Base-by-base conservation (phyloP, 2,113 vertebrate species). In the Pholis gunnellus region DNA sequence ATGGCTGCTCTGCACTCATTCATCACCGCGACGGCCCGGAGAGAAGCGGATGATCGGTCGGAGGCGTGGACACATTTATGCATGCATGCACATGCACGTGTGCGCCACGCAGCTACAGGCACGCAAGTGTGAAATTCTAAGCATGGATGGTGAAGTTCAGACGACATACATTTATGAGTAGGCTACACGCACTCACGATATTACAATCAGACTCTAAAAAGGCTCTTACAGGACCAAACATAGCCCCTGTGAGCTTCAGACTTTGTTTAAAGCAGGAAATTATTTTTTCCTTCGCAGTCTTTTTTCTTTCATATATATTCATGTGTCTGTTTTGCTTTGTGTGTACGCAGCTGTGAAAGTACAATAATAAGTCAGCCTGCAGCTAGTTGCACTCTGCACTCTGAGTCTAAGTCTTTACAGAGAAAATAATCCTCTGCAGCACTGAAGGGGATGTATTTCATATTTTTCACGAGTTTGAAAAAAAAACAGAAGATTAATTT, bases 1-100 rank as follows among this genome's bases (percentile, higher is more conserved):
- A 94, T 92, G 90, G 84, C 83, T 56, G 75, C 84, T 9, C 40
- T 6, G 34, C 48, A 61, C 79, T 72, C 89, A 78, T 93, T 90
- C 81, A 78, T 92, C 88, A 84, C 75, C 22, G 6, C 61, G 67
- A 66, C 31, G 25, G 72, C 61, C 52, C 52, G 5, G 38, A 78
- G 73, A 81, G 87, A 86, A 81, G 86, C 71, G 79, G 85, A 29
- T 27, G 75, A 88, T 79, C 17, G 14, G 56, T 56, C 2, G 14
- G 57, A 79, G 76, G 72, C 83, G n/a, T 42, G 31, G 50, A 59
- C 40, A 15, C 56, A 63, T 79, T 85, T 76, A 80, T 82, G 71
- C 78, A 82, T 77, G 72, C 29, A 3, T 18, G 40, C 73, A 75
- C 52, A n/a, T 66, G 46, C 9, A 66, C 38, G 72, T 20, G 6